Conservation (phyloP, 2,113 vertebrate genomes). For the Oryctolagus cuniculus region mOryCun1.1 NC_091441.1:2561501-2562000, state of each 20-base stretch:
- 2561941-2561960: background rate
- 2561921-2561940: background rate
- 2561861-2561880: no score
- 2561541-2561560: background rate
- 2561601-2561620: background rate
- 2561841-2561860: background rate
- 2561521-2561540: background rate
- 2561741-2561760: background rate
- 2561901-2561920: no score
- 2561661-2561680: no score
- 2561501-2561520: background rate
- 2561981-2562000: no score
- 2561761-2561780: background rate
- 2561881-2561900: no score
- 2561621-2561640: background rate
- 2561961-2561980: no score
- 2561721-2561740: accelerated
- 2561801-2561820: background rate
- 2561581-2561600: background rate
- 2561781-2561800: background rate
- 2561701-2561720: background rate
- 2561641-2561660: accelerated
- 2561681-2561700: no score
- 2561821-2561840: accelerated
- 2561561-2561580: accelerated